Base-by-base conservation (phyloP, 2,797 vertebrate species). In the Labroides dimidiatus region DNA sequence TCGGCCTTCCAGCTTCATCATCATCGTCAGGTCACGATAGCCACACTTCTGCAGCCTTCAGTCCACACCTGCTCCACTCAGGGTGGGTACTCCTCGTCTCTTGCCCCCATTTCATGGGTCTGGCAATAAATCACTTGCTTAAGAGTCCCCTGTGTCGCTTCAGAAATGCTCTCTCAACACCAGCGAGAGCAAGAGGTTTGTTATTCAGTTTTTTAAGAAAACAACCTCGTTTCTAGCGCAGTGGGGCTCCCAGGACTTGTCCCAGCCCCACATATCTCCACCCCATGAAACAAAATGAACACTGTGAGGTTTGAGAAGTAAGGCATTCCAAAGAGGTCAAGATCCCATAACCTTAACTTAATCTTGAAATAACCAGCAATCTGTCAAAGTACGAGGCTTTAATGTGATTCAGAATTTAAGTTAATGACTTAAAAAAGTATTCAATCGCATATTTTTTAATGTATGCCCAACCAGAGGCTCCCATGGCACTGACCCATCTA, bases 201-300 rank as follows among this genome's bases (percentile, higher is more conserved):
- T 89, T 90, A 82, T 85, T 84, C 53, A 67, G 71, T 80, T 82
- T 90, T 90, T 84, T 56, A 77, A 86, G 78, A 87, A 85, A 90
- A 89, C 75, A 87, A 58, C 41, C 48, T 54, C 5, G 33, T 55
- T 49, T 45, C 76, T 78, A 27, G 43, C 16, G 11, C 63, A 43
- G 52, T 67, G 51, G 72, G 48, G 63, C 81, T 80, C 80, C 61
- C 69, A 72, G 37, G 74, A 62, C 60, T 79, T 27, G 50, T 36
- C 43, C 67, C 53, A 41, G 64, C 77, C 47, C 70, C 63, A 62
- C 14, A 52, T 63, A 75, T 64, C 76, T 72, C 75, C 45, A 64
- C 51, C 62, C 54, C 42, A 16, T 64, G 43, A 75, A 69, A 70
- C 68, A 71, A 62, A 49, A 81, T 43, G 43, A 24, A 52, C 59